Evolutionary conservation across 2,797 vertebrate genomes (phyloP).

Genomic region (Rousettus madagascariensis): DNA sequence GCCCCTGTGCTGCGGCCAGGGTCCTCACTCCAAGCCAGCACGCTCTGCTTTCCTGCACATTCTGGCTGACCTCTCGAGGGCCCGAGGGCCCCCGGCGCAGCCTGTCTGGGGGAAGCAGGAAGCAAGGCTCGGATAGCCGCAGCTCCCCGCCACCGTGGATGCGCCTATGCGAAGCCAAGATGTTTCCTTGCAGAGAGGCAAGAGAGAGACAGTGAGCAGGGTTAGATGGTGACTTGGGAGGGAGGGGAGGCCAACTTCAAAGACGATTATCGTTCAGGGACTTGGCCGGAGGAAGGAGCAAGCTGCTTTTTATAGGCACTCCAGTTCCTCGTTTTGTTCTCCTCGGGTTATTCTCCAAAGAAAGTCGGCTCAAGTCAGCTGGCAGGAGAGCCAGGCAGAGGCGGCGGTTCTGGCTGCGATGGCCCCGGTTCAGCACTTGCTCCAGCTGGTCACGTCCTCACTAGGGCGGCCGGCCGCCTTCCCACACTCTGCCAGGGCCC

Average conservation of each 20-base stretch:
- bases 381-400: not conserved
- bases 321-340: constrained; percentile 43
- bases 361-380: constrained; percentile 50
- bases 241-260: not conserved
- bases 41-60: not conserved
- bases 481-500: constrained; percentile 31
- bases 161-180: not conserved
- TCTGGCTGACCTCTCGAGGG: not conserved
- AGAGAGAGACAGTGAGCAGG: not conserved
- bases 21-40: not conserved
- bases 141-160: not conserved
- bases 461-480: not conserved
- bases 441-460: constrained; percentile 71
- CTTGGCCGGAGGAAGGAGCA: constrained; percentile 38
- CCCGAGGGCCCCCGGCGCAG: not conserved
- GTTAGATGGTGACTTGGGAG: constrained; percentile 1
- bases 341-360: constrained; percentile 29
- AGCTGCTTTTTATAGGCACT: constrained; percentile 57
- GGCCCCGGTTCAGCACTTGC: constrained; percentile 39
- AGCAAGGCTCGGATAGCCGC: not conserved
- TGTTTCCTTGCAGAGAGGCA: constrained; percentile 18
- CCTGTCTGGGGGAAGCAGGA: not conserved
- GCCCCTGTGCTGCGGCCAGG: not conserved
- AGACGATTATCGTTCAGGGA: constrained; percentile 28
- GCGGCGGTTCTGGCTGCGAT: not conserved